Conservation (phyloP, 2,888 invertebrate species). For the Hypercompe scribonia region DNA sequence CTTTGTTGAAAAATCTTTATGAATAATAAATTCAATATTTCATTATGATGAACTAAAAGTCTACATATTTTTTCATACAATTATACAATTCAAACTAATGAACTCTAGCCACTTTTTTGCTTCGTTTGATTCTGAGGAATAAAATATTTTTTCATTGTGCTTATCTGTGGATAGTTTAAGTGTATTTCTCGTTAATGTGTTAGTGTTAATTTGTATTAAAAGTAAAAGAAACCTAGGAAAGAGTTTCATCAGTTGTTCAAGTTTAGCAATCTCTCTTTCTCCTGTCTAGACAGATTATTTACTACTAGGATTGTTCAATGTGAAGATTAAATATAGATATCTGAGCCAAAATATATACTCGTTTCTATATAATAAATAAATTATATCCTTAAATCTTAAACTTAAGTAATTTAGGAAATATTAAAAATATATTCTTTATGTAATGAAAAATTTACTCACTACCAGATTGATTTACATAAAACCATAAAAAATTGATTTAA, state of each 20-base stretch:
- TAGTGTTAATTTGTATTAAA: not conserved
- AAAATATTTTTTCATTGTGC: not conserved
- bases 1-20: too few species aligned
- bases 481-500: not conserved
- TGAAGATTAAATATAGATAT: not conserved
- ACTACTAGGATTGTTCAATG: not conserved
- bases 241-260: not conserved
- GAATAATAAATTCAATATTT: too few species aligned
- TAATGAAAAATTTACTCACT: not conserved
- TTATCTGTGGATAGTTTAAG: not conserved
- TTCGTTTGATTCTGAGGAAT: not conserved
- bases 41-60: too few species aligned
- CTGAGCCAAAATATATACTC: not conserved
- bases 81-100: too few species aligned
- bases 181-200: too few species aligned
- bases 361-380: not conserved
- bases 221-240: not conserved
- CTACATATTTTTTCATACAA: too few species aligned
- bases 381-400: not conserved
- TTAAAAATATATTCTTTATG: too few species aligned
- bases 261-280: not conserved
- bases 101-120: too few species aligned
- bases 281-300: not conserved
- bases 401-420: not conserved
- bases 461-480: not conserved